Conservation (phyloP, 2,888 invertebrate species). For the Aproaerema taeniolella region DNA sequence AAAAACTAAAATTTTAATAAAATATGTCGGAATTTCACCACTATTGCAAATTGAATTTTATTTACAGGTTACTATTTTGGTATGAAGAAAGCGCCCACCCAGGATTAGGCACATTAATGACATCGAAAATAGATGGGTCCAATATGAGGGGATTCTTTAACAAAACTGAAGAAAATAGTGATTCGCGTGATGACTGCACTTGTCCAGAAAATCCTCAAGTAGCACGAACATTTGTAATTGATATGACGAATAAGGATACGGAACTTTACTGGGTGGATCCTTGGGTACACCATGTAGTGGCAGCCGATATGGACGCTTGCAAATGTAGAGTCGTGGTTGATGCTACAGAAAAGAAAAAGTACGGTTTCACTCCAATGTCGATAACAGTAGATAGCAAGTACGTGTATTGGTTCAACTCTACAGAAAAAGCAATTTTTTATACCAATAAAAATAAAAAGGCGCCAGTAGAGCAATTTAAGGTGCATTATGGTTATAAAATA, state of each 20-base stretch:
- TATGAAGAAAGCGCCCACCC: slow-evolving; percentile 80
- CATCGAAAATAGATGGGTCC: slow-evolving; percentile 76
- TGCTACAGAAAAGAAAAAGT: slow-evolving; percentile 62
- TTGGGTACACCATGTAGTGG: slow-evolving; percentile 76
- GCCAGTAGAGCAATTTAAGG: slow-evolving; percentile 66
- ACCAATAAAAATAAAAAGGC: slow-evolving; percentile 69
- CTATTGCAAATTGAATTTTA: not conserved
- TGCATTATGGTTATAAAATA: slow-evolving; percentile 72
- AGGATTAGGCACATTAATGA: slow-evolving; percentile 80
- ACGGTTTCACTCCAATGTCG: slow-evolving; percentile 80
- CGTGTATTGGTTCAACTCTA: slow-evolving; percentile 85
- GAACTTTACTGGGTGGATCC: slow-evolving; percentile 82
- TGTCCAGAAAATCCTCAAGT: slow-evolving; percentile 81
- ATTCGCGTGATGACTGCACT: slow-evolving; percentile 66
- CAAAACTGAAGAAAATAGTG: slow-evolving; percentile 33
- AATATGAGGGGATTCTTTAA: slow-evolving; percentile 78
- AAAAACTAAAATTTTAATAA: too few relatives aligned
- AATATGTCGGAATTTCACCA: too few relatives aligned
- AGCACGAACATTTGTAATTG: slow-evolving; percentile 81
- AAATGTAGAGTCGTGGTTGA: slow-evolving; percentile 78
- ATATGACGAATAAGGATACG: slow-evolving; percentile 78
- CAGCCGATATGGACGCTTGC: slow-evolving; percentile 82
- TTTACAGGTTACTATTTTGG: slow-evolving; percentile 84
- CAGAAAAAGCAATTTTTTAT: slow-evolving; percentile 79
- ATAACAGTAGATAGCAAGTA: slow-evolving; percentile 84